A percentile compares a stretch with the other conserved stretches of the same genome.
phyloP scores from a whole-genome alignment of 2,888 invertebrate genomes.

The Caenorhabditis imperialis region DNA sequence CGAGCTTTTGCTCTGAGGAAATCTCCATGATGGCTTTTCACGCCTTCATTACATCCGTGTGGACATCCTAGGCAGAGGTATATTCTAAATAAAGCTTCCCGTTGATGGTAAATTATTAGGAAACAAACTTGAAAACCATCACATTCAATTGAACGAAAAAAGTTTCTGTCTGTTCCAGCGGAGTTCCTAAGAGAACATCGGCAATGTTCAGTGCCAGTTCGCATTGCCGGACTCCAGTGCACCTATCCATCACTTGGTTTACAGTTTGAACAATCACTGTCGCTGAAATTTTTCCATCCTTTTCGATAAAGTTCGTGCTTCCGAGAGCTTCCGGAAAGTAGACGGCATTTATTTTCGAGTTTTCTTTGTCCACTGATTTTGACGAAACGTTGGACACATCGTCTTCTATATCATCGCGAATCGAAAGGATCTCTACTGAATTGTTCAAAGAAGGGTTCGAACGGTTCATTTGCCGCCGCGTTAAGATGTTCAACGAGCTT shows the following conservation, averaged over 20 bases:
- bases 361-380: constrained; percentile 60
- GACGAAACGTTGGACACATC: constrained; percentile 58
- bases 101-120: not conserved
- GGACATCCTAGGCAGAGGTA: constrained; percentile 93
- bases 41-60: constrained; percentile 90
- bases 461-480: constrained; percentile 49
- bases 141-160: constrained; percentile 66
- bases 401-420: constrained; percentile 61
- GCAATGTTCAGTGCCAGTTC: constrained; percentile 93
- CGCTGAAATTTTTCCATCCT: constrained; percentile 93
- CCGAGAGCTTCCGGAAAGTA: constrained; percentile 68
- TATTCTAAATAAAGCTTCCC: constrained; percentile 82
- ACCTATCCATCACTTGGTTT: constrained; percentile 85
- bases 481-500: constrained; percentile 53
- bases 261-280: constrained; percentile 83
- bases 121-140: constrained; percentile 67
- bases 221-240: constrained; percentile 89
- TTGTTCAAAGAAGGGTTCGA: constrained; percentile 69
- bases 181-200: constrained; percentile 91
- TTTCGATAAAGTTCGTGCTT: constrained; percentile 90
- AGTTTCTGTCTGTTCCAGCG: constrained; percentile 81
- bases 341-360: constrained; percentile 44
- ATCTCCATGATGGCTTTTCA: constrained; percentile 89
- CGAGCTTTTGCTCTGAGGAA: constrained; percentile 83
- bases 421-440: constrained; percentile 65